Evolutionary conservation across 2,797 vertebrate genomes (phyloP).

Genomic region (Octomys mimax): DNA sequence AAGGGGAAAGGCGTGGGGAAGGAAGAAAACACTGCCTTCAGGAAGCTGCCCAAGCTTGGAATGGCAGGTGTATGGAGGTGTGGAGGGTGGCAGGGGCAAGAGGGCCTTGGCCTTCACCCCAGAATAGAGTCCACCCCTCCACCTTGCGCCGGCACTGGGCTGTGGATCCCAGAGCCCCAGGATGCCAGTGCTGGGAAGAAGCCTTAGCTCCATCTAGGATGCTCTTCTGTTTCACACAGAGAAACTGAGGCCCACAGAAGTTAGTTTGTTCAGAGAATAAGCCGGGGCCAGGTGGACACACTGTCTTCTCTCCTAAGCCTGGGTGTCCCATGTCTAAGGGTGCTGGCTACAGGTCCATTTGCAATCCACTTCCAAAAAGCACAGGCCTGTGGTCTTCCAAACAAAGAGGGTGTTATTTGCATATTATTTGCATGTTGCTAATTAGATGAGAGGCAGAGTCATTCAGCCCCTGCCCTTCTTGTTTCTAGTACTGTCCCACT

Average conservation of each 20-base stretch:
- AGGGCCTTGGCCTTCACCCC: background rate
- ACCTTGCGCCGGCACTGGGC: background rate
- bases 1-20: background rate
- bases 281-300: background rate
- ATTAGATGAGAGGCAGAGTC: conserved; percentile 75
- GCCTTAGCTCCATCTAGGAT: background rate
- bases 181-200: background rate
- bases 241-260: conserved; percentile 50
- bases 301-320: conserved; percentile 19
- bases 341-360: conserved; percentile 43
- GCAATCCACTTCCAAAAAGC: conserved; percentile 67
- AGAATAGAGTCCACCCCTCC: background rate
- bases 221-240: conserved; percentile 41
- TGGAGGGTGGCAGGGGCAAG: background rate
- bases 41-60: background rate
- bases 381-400: conserved; percentile 65
- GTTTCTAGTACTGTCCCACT: background rate
- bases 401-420: conserved; percentile 75
- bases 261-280: background rate
- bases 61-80: background rate
- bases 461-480: conserved; percentile 53
- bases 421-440: conserved; percentile 82
- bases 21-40: background rate
- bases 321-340: conserved; percentile 6
- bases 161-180: background rate